Percentiles rank a stretch among this genome's conserved stretches.
Evolutionary conservation across 2,888 invertebrate genomes (phyloP).

Genomic region (Leucania comma): DNA sequence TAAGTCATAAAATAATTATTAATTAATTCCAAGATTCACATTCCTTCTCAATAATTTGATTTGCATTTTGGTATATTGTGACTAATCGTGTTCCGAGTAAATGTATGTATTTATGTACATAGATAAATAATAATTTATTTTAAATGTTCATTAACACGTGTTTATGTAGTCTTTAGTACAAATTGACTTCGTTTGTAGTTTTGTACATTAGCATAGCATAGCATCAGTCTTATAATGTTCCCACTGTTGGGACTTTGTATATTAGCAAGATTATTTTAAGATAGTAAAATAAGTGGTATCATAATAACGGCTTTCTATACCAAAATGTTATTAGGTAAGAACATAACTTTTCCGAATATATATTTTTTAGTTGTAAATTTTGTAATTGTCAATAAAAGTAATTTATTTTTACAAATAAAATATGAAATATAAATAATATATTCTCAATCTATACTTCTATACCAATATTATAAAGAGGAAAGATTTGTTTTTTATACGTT

Average conservation of each 20-base stretch:
- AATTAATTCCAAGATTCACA: constrained; percentile 42
- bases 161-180: constrained; percentile 45
- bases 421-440: too few relatives aligned
- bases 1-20: constrained; percentile 22
- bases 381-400: not conserved
- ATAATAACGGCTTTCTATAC: not conserved
- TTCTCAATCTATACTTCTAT: too few relatives aligned
- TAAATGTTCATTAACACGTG: constrained; percentile 47
- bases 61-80: constrained; percentile 51
- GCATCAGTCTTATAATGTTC: too few relatives aligned
- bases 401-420: too few relatives aligned
- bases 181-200: constrained; percentile 47
- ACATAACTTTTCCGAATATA: not conserved
- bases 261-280: constrained; percentile 28
- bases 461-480: too few relatives aligned
- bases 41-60: constrained; percentile 47
- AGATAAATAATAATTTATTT: constrained; percentile 44
- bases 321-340: not conserved
- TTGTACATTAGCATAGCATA: too few relatives aligned
- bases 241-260: too few relatives aligned
- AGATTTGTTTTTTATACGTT: too few relatives aligned
- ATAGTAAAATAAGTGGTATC: constrained; percentile 10
- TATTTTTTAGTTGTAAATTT: not conserved
- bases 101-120: constrained; percentile 56
- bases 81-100: constrained; percentile 46